These are phyloP conservation scores for Erythrolamprus reginae DNA, from an alignment of 2,113 vertebrate species.

Conservation along the genomic window DNA sequence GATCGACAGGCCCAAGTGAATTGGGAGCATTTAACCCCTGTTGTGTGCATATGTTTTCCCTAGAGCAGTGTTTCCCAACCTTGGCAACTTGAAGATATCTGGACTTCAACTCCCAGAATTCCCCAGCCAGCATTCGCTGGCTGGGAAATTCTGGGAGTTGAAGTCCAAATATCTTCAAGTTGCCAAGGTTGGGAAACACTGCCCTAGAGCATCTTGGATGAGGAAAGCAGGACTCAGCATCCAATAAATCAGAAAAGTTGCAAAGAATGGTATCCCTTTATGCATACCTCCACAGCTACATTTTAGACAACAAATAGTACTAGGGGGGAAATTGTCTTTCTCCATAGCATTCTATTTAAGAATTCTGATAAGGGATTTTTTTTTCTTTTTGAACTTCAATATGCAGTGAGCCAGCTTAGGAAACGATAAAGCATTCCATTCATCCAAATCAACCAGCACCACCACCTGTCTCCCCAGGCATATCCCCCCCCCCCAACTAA, in stretches of 20 bases:
- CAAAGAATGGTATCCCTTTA: not conserved
- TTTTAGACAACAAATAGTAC: not conserved
- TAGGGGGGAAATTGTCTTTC: not conserved
- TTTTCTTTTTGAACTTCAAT: fast-evolving
- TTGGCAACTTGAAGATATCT: no score
- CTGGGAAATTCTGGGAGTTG: no score
- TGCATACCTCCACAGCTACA: not conserved
- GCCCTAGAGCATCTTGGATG: not conserved
- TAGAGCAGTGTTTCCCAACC: no score
- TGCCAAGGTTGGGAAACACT: no score
- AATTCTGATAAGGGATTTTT: not conserved
- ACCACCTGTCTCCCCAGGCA: not conserved
- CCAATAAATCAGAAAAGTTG: not conserved
- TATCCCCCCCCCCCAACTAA: not conserved
- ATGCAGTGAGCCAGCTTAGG: slow-evolving; percentile 6
- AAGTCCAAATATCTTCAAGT: no score
- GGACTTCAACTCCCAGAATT: no score
- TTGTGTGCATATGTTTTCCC: no score
- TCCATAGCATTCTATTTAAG: not conserved
- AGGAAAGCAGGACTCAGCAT: not conserved
- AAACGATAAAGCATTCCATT: not conserved
- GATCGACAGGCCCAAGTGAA: no score
- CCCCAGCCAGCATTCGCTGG: no score
- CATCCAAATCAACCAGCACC: not conserved
- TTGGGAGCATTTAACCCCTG: no score